Evolutionary conservation across 1,140 invertebrate species (phyloP).

Genomic region (Rhopalosiphum padi): DNA sequence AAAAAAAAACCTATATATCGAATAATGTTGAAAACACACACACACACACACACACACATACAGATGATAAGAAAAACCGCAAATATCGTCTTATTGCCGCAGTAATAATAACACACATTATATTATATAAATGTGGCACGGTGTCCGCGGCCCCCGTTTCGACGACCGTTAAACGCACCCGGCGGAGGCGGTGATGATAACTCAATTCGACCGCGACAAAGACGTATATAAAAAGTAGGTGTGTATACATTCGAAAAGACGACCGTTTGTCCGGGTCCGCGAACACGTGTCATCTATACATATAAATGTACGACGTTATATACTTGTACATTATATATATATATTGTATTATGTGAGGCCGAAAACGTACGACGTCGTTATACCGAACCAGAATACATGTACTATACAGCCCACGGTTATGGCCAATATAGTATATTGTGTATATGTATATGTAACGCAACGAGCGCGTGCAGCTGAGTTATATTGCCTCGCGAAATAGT

Average conservation of each 20-base stretch:
- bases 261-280: not conserved
- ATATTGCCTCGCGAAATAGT: not conserved
- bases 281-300: not conserved
- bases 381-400: not conserved
- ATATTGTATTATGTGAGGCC: not conserved
- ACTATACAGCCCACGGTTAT: not conserved
- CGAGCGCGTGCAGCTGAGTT: not conserved
- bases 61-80: not conserved
- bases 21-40: no score
- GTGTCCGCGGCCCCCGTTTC: not conserved
- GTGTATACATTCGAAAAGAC: not conserved
- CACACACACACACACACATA: no score
- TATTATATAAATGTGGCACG: not conserved
- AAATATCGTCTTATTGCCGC: not conserved
- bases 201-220: constrained; percentile 12
- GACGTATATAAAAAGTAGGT: not conserved
- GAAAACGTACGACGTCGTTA: not conserved
- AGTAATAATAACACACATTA: not conserved
- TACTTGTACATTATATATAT: not conserved
- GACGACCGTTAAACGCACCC: constrained; percentile 45
- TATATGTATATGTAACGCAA: not conserved
- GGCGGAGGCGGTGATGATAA: not conserved
- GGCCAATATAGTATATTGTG: no score
- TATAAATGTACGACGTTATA: not conserved
- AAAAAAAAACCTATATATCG: not conserved